Conservation (phyloP, 2,113 vertebrate species). For the Apus apus region DNA sequence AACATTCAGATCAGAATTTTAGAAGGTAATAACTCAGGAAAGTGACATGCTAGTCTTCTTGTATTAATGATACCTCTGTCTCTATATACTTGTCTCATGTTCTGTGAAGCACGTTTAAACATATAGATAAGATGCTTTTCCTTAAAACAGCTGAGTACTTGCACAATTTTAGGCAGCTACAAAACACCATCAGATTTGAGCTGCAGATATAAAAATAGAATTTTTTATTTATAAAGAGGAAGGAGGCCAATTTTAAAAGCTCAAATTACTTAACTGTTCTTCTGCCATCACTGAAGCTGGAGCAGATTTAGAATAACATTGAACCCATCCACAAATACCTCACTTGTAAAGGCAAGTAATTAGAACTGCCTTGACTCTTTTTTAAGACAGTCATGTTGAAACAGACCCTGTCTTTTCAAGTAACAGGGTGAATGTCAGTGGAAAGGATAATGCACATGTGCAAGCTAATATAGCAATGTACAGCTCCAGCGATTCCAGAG, state of each 20-base stretch:
- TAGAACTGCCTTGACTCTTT: not conserved
- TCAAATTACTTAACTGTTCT: not conserved
- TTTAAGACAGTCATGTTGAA: not conserved
- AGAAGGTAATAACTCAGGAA: not conserved
- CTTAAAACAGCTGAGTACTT: not conserved
- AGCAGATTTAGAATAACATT: not conserved
- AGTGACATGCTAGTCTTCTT: not conserved
- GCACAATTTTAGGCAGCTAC: not conserved
- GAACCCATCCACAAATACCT: not conserved
- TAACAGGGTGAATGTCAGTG: not conserved
- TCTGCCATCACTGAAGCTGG: not conserved
- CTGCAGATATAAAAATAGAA: not conserved
- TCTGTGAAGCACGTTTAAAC: not conserved
- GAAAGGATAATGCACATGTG: not conserved
- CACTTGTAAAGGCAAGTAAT: not conserved
- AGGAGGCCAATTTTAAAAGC: not conserved
- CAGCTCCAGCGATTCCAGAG: not conserved
- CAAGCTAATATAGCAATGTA: not conserved
- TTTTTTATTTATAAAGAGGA: not conserved
- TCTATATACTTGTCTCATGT: not conserved
- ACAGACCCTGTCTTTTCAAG: not conserved
- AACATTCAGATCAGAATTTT: not conserved
- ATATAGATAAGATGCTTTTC: not conserved
- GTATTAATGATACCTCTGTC: not conserved
- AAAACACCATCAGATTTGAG: not conserved